Conservation (phyloP, 1,140 invertebrate species). For the Drosophila kikkawai region DNA sequence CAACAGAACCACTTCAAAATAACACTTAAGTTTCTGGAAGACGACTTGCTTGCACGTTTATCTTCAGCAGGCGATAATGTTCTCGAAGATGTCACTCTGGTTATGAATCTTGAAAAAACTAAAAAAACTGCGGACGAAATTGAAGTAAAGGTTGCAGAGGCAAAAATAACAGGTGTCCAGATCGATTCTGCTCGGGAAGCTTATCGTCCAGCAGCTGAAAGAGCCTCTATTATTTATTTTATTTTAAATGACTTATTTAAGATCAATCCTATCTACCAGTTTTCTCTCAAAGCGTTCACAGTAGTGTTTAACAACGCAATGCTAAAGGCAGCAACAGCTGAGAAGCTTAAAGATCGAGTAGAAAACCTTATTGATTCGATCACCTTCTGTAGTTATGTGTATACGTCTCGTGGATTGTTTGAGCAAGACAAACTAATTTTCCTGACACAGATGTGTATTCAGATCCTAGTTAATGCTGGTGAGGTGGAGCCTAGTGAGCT, state of each 20-base stretch:
- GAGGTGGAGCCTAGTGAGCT: slow-evolving; percentile 91
- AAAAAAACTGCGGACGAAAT: slow-evolving; percentile 97
- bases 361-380: slow-evolving; percentile 94
- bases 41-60: slow-evolving; percentile 93
- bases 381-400: slow-evolving; percentile 94
- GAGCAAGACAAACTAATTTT: slow-evolving; percentile 97
- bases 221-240: slow-evolving; percentile 97
- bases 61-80: slow-evolving; percentile 96
- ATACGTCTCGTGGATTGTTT: slow-evolving; percentile 96
- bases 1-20: slow-evolving; percentile 98
- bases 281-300: slow-evolving; percentile 97
- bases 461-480: slow-evolving; percentile 88
- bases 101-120: slow-evolving; percentile 96
- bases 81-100: slow-evolving; percentile 94
- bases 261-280: slow-evolving; percentile 98
- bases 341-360: slow-evolving; percentile 91
- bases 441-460: slow-evolving; percentile 94
- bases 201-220: slow-evolving; percentile 93
- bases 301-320: slow-evolving; percentile 97
- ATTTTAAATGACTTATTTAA: slow-evolving; percentile 96
- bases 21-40: slow-evolving; percentile 95
- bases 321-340: slow-evolving; percentile 88
- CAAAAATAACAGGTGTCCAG: slow-evolving; percentile 93
- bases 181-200: slow-evolving; percentile 96
- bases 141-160: slow-evolving; percentile 93